Evolutionary conservation across 2,113 vertebrate genomes (phyloP).

Genomic region (Pandion haliaetus): DNA sequence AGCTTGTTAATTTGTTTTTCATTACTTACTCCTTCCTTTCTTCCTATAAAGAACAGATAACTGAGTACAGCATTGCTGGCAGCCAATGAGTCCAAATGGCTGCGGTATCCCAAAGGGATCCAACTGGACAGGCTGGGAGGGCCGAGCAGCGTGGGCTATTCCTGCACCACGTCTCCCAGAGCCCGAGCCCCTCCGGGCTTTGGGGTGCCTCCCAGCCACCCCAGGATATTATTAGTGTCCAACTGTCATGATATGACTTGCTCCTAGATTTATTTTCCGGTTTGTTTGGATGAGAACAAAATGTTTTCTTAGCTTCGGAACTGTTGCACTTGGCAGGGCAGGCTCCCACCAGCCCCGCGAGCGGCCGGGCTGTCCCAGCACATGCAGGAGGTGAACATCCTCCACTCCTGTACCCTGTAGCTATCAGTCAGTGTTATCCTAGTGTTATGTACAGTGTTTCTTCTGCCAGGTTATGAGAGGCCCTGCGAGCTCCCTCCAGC

Average conservation of each 20-base stretch:
- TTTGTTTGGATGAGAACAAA: neutral
- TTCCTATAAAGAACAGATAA: neutral
- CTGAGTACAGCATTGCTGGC: neutral
- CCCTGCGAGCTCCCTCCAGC: neutral
- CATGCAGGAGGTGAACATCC: neutral
- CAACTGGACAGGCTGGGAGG: neutral
- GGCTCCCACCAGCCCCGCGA: neutral
- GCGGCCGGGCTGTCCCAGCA: neutral
- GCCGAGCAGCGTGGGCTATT: accelerated
- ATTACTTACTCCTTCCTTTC: neutral
- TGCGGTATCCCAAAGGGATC: neutral
- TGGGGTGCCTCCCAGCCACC: neutral
- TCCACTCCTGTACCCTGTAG: neutral
- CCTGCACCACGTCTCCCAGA: neutral
- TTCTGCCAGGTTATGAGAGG: neutral
- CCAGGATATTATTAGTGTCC: neutral
- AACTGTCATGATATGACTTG: neutral
- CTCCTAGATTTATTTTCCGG: neutral
- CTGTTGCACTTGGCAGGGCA: neutral
- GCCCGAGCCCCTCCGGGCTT: neutral
- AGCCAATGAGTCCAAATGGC: accelerated
- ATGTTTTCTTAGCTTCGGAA: neutral
- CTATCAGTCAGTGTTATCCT: neutral
- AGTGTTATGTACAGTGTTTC: neutral
- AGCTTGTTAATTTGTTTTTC: neutral